Conservation (phyloP, 2,888 invertebrate genomes). For the Napeogenes sylphis region DNA sequence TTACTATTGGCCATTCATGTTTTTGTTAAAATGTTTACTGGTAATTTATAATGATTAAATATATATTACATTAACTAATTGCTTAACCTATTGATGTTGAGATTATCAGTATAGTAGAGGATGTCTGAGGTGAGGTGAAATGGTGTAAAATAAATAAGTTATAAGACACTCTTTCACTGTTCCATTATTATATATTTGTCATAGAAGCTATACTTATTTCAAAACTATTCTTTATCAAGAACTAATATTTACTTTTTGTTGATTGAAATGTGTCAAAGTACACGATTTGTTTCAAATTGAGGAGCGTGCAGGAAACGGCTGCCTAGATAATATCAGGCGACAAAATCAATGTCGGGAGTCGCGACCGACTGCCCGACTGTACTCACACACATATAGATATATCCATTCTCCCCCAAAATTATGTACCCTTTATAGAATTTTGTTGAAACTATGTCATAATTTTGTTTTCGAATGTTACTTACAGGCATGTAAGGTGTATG, state of each 20-base stretch:
- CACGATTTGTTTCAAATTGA: slow-evolving; percentile 28
- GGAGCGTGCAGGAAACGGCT: slow-evolving; percentile 34
- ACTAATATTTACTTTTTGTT: slow-evolving; percentile 7
- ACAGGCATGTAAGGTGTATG: too few species aligned
- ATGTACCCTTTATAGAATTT: neutral
- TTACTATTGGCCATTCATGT: slow-evolving; percentile 8
- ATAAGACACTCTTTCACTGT: too few species aligned
- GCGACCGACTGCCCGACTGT: slow-evolving; percentile 11
- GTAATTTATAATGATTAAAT: neutral
- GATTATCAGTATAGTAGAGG: neutral
- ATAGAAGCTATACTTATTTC: too few species aligned
- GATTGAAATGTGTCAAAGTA: slow-evolving; percentile 14
- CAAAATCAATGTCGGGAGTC: slow-evolving; percentile 45
- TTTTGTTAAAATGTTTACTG: neutral
- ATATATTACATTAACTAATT: neutral
- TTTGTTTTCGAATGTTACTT: too few species aligned
- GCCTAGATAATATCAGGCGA: slow-evolving; percentile 37
- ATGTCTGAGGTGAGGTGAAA: neutral
- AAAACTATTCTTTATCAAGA: neutral
- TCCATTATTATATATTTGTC: too few species aligned
- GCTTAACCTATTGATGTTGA: too few species aligned
- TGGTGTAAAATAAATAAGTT: too few species aligned
- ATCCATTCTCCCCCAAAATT: neutral
- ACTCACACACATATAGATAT: slow-evolving; percentile 10
- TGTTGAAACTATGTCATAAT: too few species aligned